Base-by-base conservation (phyloP, 1,140 invertebrate species). In the Chionoecetes opilio region DNA sequence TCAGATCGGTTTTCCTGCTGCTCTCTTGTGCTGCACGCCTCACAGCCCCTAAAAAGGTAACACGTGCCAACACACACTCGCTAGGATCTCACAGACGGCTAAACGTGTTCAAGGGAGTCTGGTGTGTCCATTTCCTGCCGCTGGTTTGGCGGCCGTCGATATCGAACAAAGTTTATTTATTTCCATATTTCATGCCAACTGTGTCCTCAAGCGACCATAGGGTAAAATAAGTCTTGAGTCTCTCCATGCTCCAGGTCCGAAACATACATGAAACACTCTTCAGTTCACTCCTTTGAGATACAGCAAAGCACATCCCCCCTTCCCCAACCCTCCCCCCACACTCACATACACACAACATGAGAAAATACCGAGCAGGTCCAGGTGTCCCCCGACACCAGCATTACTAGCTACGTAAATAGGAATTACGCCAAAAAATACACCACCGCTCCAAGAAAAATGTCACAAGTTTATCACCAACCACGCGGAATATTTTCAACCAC, bases 381-480 rank as follows among this genome's bases (percentile, higher is more conserved):
- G 35, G 35, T 34, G 35, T 92, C 75, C 37, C 29, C 84, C 91
- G 21, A n/a, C 91, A 75, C 38, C 32, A 17, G 38, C 38, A 91
- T 92, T 26, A n/a, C 32, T 35, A 75, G 63, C 63, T 75, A 75
- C 63, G 63, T 75, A 75, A 75, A 75, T 75, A 75, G 91, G 75
- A 37, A 84, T 37, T 86, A 92, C 75, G n/a, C 31, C 35, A 29
- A 92, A 82, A 82, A 86, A 92, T 84, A 92, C 41, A 21, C 91
- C 21, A 29, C 34, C 91, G 8, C 6, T 46, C 53, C 91, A 53
- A 14, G 37, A 53, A 84, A 53, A 53, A 53, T 21, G 37, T 29
- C 75, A 37, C n/a, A 9, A 5, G 8, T 35, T n/a, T 92, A 35
- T 92, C 75, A 53, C 75, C 35, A 53, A 53, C 34, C 38, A 38